A percentile compares a stretch with the other conserved stretches of the same genome.
Evolutionary conservation across 2,797 vertebrate species (phyloP).

Genomic region (Momotus momota): DNA sequence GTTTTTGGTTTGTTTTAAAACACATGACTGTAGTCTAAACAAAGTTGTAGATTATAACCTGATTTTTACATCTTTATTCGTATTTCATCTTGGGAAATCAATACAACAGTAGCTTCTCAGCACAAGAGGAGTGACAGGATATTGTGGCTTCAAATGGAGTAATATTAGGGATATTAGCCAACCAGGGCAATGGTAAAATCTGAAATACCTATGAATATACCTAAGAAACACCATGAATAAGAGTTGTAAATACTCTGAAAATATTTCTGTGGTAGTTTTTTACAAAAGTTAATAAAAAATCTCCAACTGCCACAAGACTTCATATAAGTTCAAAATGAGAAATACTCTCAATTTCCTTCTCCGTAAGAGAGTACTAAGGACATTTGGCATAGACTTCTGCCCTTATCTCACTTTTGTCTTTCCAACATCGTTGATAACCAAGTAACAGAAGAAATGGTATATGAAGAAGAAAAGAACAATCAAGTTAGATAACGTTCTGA

Average conservation of each 20-base stretch:
- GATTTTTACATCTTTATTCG: not conserved
- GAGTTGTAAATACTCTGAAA: not conserved
- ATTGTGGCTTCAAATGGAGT: not conserved
- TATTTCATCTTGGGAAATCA: not conserved
- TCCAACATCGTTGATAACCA: not conserved
- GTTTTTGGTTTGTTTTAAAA: not conserved
- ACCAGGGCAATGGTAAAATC: not conserved
- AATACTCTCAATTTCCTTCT: not conserved
- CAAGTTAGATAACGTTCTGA: slow-evolving; percentile 32
- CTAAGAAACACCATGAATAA: not conserved
- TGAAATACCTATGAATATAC: not conserved
- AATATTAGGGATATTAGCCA: not conserved
- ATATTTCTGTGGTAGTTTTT: not conserved
- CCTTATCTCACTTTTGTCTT: not conserved
- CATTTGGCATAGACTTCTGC: not conserved
- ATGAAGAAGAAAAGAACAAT: not conserved
- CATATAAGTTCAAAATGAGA: not conserved
- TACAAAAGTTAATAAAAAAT: not conserved
- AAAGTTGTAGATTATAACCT: not conserved
- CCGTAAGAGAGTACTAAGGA: not conserved
- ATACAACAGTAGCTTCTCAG: not conserved
- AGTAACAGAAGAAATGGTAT: not conserved
- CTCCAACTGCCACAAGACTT: not conserved
- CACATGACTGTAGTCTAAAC: not conserved
- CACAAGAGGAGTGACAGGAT: not conserved